Conservation (phyloP, 2,113 vertebrate species). For the Lepisosteus oculatus region DNA sequence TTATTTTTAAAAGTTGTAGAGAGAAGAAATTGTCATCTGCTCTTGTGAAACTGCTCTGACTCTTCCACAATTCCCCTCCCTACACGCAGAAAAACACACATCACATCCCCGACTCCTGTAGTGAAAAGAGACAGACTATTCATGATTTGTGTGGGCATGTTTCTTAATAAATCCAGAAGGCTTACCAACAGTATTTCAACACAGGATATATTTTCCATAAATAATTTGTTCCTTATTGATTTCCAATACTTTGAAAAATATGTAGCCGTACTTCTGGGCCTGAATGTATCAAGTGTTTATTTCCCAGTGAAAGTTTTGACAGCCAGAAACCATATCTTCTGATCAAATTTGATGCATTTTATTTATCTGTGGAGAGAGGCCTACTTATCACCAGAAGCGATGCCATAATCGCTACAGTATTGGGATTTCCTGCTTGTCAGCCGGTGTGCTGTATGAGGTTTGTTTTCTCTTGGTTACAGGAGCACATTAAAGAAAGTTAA, state of each 20-base stretch:
- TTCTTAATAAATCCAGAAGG: slow-evolving; percentile 67
- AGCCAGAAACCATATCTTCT: slow-evolving; percentile 67
- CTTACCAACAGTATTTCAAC: slow-evolving; percentile 69
- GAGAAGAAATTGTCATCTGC: slow-evolving; percentile 39
- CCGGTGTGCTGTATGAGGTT: too few species aligned
- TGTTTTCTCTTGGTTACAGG: too few species aligned
- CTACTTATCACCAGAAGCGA: slow-evolving; percentile 37
- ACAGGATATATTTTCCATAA: slow-evolving; percentile 75
- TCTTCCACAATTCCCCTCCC: slow-evolving; percentile 25
- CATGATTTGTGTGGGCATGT: slow-evolving; percentile 65
- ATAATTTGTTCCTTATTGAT: slow-evolving; percentile 75
- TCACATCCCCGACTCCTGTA: slow-evolving; percentile 44
- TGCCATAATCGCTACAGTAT: slow-evolving; percentile 24
- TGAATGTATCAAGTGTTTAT: slow-evolving; percentile 58
- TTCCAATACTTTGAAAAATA: slow-evolving; percentile 69
- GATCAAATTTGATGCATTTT: slow-evolving; percentile 58
- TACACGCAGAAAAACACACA: slow-evolving; percentile 21
- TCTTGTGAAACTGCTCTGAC: slow-evolving; percentile 36
- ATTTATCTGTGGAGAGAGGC: slow-evolving; percentile 51
- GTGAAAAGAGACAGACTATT: slow-evolving; percentile 46
- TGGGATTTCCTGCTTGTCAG: background rate
- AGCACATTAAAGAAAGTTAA: too few species aligned
- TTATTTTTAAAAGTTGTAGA: slow-evolving; percentile 19
- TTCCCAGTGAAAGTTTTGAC: slow-evolving; percentile 74
- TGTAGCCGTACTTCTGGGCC: slow-evolving; percentile 64